Percentiles rank a stretch among this genome's conserved stretches.
Conservation (phyloP, 2,797 vertebrate genomes). For the Coranthus polyacanthus region DNA sequence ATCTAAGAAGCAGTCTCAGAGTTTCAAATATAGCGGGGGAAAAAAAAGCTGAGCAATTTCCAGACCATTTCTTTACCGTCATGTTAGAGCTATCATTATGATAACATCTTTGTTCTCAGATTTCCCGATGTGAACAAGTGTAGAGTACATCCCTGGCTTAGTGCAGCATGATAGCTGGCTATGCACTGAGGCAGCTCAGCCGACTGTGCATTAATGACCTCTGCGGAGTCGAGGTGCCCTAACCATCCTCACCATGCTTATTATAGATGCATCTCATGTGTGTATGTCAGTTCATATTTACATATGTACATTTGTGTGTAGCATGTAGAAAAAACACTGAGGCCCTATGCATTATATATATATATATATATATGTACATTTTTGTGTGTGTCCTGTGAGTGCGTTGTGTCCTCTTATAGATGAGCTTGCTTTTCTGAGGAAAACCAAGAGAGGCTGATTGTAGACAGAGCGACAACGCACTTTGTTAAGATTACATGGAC, state of each 20-base stretch:
- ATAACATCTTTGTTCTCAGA: neutral
- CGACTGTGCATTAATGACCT: neutral
- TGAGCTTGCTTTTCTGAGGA: too few relatives aligned
- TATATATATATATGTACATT: neutral
- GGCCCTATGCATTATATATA: neutral
- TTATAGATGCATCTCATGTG: conserved; percentile 1
- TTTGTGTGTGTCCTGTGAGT: neutral
- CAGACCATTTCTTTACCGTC: neutral
- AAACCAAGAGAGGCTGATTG: too few relatives aligned
- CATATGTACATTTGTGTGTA: neutral
- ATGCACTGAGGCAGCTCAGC: neutral
- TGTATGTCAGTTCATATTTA: neutral
- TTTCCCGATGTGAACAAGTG: neutral
- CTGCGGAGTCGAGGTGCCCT: conserved; percentile 1
- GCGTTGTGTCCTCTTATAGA: neutral
- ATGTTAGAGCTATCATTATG: neutral
- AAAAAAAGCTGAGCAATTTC: neutral
- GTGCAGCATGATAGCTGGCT: neutral
- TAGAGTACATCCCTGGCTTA: neutral
- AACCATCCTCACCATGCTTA: neutral
- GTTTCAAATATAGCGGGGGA: too few relatives aligned
- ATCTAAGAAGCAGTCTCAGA: neutral
- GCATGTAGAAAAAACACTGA: neutral
- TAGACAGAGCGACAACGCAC: too few relatives aligned
- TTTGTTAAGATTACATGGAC: too few relatives aligned